phyloP scores from a whole-genome alignment of 2,113 vertebrate genomes.

The Phoenicopterus ruber region DNA sequence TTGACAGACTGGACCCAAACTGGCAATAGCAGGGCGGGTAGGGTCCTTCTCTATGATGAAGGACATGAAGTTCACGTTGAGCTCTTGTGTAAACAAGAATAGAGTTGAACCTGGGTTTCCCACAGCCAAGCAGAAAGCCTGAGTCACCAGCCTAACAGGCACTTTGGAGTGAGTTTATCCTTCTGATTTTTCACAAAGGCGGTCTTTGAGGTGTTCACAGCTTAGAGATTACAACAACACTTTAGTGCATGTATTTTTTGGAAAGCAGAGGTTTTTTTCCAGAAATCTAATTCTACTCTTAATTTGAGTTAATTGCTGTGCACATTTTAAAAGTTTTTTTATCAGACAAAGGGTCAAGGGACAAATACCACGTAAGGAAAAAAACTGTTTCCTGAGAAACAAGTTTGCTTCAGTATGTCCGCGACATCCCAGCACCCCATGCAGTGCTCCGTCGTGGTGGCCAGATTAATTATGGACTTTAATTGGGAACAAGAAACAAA shows the following conservation, averaged over 20 bases:
- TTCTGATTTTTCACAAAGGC: neutral
- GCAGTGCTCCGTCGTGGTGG: neutral
- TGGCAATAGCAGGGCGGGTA: neutral
- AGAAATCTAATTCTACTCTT: neutral
- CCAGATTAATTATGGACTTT: constrained; percentile 55
- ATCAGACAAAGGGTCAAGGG: neutral
- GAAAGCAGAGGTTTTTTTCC: neutral
- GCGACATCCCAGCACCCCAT: neutral
- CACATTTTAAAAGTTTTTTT: neutral
- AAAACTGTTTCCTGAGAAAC: neutral
- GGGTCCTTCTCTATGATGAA: neutral
- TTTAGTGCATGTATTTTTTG: neutral
- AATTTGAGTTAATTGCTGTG: neutral
- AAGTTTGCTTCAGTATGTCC: neutral
- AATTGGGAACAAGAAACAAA: constrained; percentile 62
- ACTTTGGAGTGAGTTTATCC: neutral
- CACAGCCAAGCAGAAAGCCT: neutral
- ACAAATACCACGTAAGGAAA: neutral
- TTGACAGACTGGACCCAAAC: neutral
- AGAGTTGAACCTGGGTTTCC: neutral
- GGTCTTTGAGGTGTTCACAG: neutral
- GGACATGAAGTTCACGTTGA: neutral
- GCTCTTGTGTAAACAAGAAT: neutral
- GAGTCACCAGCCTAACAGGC: neutral
- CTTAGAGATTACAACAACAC: neutral